Evolutionary conservation across 2,888 invertebrate species (phyloP), one percentile per base, ranked within the genome.

Genomic region (Polietes domitor): DNA sequence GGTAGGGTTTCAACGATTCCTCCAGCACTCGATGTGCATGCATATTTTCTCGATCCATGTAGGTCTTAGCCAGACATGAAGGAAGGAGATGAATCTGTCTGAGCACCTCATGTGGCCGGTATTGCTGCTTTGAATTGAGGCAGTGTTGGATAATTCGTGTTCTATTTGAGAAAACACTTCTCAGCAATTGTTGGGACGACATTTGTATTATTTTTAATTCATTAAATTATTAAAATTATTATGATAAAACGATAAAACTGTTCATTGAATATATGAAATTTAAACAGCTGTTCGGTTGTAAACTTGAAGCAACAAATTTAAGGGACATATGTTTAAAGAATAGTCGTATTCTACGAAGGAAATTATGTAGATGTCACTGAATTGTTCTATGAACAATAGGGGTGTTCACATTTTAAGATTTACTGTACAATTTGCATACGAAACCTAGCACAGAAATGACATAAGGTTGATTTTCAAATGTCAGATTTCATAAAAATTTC

Each of bases 1-100:
- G 88, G 76, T 90, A 92, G 2, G 88, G 88, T 71, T 90, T 89
- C 4, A 86, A 9, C 0, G 90, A 90, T 5, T 86, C 76, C 68
- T 86, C 83, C 3, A 92, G 83, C 4, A 92, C 87, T 5, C 86
- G 85, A 78, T 92, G 92, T 0, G 92, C 92, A 85, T 87, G 89
- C 24, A 87, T 85, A 86, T 92, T 92, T 82, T 92, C 92, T 9
- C 83, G 82, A 53, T 92, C 92, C 1, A 88, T 41, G 55, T 88
- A 92, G 1, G 87, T 10, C 82, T 89, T 90, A 0, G 88, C 89
- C 2, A 79, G 68, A 19, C 17, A 24, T 17, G 24, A 5, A 26
- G 70, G 55, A n/a, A 5, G 17, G n/a, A 76, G 17, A 72, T 80
- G 83, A 1, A 85, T 2, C 24, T 24, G 24, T 50, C 68, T 65